These are phyloP conservation scores for Zeugodacus cucurbitae DNA, from an alignment of 1,140 invertebrate genomes.

Conservation along the genomic window DNA sequence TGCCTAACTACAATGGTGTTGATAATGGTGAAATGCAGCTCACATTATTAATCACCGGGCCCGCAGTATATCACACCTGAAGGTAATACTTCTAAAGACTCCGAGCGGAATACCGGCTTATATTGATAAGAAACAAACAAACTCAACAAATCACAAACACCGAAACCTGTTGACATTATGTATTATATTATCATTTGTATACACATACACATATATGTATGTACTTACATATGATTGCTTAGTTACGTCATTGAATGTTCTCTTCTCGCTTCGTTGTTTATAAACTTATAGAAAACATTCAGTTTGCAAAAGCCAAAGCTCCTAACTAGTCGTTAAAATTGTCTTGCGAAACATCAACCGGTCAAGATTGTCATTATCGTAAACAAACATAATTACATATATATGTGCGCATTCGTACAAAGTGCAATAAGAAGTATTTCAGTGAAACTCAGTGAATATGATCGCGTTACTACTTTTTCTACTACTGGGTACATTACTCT, in stretches of 20 bases:
- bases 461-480: background rate
- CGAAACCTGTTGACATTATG: no score
- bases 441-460: background rate
- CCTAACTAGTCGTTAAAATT: background rate
- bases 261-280: background rate
- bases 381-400: background rate
- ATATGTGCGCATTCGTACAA: background rate
- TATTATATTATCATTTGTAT: background rate
- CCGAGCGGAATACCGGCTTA: background rate
- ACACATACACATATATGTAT: background rate
- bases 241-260: background rate
- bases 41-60: no score
- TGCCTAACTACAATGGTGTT: no score
- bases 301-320: background rate
- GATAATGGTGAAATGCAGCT: no score
- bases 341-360: background rate
- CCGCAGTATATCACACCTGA: no score
- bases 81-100: no score
- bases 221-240: background rate
- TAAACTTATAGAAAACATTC: background rate
- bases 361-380: background rate
- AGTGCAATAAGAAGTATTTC: background rate
- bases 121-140: background rate
- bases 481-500: conserved; percentile 44
- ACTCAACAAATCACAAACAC: no score